These are phyloP conservation scores for Neoarius graeffei DNA, from an alignment of 2,113 vertebrate species.

Conservation along the genomic window DNA sequence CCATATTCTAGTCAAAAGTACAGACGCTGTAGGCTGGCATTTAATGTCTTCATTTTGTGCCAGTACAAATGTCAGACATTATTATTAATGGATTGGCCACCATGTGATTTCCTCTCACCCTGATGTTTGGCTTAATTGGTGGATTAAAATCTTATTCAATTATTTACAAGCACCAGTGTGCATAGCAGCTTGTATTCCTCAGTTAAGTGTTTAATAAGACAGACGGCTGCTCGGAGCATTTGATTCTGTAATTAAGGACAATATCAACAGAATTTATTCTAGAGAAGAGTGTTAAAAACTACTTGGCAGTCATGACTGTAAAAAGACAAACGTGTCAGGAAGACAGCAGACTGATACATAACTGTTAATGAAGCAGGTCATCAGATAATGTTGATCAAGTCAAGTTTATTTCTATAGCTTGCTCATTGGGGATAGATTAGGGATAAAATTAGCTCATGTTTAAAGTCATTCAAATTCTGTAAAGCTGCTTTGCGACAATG, in stretches of 20 bases:
- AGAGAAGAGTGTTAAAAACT: slow-evolving; percentile 17
- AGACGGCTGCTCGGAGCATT: slow-evolving; percentile 24
- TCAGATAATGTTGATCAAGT: not conserved
- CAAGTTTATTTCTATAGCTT: no score
- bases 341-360: not conserved
- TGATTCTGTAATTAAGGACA: slow-evolving; percentile 53
- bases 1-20: not conserved
- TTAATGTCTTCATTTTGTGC: slow-evolving; percentile 48
- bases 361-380: slow-evolving; percentile 18
- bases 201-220: slow-evolving; percentile 59
- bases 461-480: no score
- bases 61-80: slow-evolving; percentile 71
- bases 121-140: slow-evolving; percentile 71
- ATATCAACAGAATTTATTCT: slow-evolving; percentile 40
- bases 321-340: not conserved
- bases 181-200: slow-evolving; percentile 40
- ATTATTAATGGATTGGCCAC: slow-evolving; percentile 70
- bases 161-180: slow-evolving; percentile 70
- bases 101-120: slow-evolving; percentile 66
- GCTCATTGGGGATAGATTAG: no score
- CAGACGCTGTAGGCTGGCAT: slow-evolving; percentile 20
- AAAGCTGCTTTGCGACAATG: no score
- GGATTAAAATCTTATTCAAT: slow-evolving; percentile 71
- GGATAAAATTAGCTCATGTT: no score
- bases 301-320: slow-evolving; percentile 10